These are phyloP conservation scores for Homarus americanus DNA, from an alignment of 1,140 invertebrate species.

Conservation along the genomic window DNA sequence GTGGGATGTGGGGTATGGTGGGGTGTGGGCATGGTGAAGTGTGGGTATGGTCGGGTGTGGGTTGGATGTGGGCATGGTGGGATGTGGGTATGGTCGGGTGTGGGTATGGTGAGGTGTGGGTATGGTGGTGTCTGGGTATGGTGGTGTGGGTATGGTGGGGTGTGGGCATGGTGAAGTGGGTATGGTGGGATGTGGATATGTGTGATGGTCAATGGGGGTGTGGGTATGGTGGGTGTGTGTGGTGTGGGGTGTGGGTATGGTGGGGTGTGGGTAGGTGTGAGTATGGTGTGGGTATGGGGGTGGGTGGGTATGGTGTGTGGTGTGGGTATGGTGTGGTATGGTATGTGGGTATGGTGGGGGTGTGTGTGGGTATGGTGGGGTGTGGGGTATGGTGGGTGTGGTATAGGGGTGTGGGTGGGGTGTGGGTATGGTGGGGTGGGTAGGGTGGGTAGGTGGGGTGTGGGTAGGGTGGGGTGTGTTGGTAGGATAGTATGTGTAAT, in stretches of 20 bases:
- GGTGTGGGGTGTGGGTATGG: not conserved
- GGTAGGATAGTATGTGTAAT: no score
- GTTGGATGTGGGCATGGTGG: no score
- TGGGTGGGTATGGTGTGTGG: not conserved
- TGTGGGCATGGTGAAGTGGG: not conserved
- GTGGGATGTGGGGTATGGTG: not conserved
- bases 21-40: not conserved
- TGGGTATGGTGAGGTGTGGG: not conserved
- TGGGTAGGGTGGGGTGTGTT: no score
- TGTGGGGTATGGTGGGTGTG: not conserved
- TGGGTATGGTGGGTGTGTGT: not conserved
- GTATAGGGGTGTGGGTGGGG: not conserved
- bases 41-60: no score
- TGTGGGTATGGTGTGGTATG: not conserved
- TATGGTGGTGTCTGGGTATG: not conserved
- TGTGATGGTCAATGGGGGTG: not conserved
- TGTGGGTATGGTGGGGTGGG: no score
- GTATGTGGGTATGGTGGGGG: not conserved
- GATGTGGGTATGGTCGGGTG: no score
- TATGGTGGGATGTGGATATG: not conserved
- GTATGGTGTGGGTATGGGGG: not conserved
- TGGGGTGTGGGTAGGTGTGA: not conserved
- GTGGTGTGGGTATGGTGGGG: not conserved
- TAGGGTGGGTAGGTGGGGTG: no score
- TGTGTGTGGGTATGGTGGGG: not conserved